These are phyloP conservation scores for Drosophila subquinaria DNA, from an alignment of 2,888 invertebrate genomes.

Conservation along the genomic window DNA sequence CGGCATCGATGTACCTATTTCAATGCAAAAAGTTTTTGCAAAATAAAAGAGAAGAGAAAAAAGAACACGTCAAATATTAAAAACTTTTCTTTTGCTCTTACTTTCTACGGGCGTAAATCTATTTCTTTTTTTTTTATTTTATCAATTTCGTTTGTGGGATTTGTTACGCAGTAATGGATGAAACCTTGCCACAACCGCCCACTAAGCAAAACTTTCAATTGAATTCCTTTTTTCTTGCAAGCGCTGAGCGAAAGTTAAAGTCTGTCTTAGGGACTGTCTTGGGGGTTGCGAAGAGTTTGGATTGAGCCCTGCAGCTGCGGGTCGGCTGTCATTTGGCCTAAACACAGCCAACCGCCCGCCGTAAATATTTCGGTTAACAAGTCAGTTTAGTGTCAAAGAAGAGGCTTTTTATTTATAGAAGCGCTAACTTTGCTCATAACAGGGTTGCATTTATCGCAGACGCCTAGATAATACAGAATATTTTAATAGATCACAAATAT, in stretches of 20 bases:
- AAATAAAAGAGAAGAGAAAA: conserved; percentile 42
- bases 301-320: conserved; percentile 50
- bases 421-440: conserved; percentile 21
- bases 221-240: conserved; percentile 61
- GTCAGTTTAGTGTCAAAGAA: conserved; percentile 82
- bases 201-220: conserved; percentile 82
- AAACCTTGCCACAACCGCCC: conserved; percentile 61
- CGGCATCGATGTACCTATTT: conserved; percentile 55
- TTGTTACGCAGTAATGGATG: conserved; percentile 77
- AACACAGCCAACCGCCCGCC: conserved; percentile 36
- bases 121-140: conserved; percentile 54
- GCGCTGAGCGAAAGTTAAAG: conserved; percentile 48
- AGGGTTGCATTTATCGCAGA: conserved; percentile 16
- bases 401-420: conserved; percentile 66
- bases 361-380: conserved; percentile 82
- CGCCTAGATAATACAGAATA: not conserved
- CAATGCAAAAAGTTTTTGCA: conserved; percentile 52
- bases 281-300: conserved; percentile 8
- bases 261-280: conserved; percentile 42
- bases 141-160: conserved; percentile 83
- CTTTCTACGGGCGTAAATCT: conserved; percentile 63
- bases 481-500: not conserved
- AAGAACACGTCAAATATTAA: conserved; percentile 77
- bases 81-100: conserved; percentile 77
- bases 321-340: conserved; percentile 64